Base-by-base conservation (phyloP, 2,888 invertebrate genomes). In the Nomada flava region DNA sequence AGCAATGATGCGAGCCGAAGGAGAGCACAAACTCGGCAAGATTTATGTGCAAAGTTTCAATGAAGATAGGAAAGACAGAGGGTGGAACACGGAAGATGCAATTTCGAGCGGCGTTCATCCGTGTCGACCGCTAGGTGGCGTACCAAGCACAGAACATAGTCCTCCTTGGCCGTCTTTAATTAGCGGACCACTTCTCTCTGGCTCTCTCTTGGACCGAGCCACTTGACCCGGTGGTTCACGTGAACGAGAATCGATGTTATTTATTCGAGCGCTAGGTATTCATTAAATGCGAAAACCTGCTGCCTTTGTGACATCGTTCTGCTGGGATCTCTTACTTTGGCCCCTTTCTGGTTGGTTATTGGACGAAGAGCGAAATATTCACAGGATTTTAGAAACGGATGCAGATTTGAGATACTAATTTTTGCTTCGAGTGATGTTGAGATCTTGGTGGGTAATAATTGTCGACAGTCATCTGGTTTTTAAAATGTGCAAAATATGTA, bases 241-340 rank as follows among this genome's bases (percentile, higher is more conserved):
- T 55, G 74, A 74, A 82, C 75, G 20, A 75, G 80, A 79, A 80
- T 74, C 80, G 75, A 80, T 80, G 80, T 82, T 70, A 52, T 80
- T 76, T 71, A 42, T 52, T 72, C 82, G 75, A 67, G 68, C 47
- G 52, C 70, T 57, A 64, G 59, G 59, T 59, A 69, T 79, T 79
- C 80, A 23, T 81, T 74, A 74, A 79, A 60, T 55, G 63, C 20
- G 74, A 68, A 52, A 79, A 75, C 23, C 57, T 26, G 26, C 9
- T 2, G 60, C 26, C 57, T 62, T 68, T 79, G 60, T 64, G 55
- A 36, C 50, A 26, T 44, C 26, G 20, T 53, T 63, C n/a, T 9
- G 29, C 0, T 29, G 44, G 13, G 5, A 5, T 53, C 53, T 53
- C 53, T 69, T 57, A 1, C 29, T n/a, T 60, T n/a, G 0, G 11